These are phyloP conservation scores for Lepidostoma basale DNA, from an alignment of 1,140 invertebrate genomes.

Conservation along the genomic window DNA sequence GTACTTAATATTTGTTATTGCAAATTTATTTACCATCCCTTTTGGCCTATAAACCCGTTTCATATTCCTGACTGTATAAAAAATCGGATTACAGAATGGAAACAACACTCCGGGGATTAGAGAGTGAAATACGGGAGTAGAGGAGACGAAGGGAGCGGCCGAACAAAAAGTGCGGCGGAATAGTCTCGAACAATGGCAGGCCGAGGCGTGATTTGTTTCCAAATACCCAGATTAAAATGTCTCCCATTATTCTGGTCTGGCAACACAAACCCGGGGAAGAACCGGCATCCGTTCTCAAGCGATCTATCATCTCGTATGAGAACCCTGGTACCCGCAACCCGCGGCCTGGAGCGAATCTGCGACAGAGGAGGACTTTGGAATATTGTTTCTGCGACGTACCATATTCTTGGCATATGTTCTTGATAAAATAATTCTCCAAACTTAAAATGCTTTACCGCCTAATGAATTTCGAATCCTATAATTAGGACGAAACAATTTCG, in stretches of 20 bases:
- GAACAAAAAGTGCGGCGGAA: slow-evolving; percentile 17
- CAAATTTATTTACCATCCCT: slow-evolving; percentile 8
- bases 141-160: background rate
- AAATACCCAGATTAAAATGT: slow-evolving; percentile 40
- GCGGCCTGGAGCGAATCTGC: background rate
- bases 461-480: too few species aligned
- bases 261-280: slow-evolving; percentile 4
- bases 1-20: background rate
- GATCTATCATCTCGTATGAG: slow-evolving; percentile 33
- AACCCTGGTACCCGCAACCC: background rate
- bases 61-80: slow-evolving; percentile 10
- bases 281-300: slow-evolving; percentile 24
- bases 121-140: slow-evolving; percentile 13
- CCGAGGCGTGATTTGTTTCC: slow-evolving; percentile 40
- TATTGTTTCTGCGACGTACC: too few species aligned
- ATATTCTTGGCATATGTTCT: too few species aligned
- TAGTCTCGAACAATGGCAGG: slow-evolving; percentile 29
- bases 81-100: slow-evolving; percentile 14
- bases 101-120: slow-evolving; percentile 22
- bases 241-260: slow-evolving; percentile 23
- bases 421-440: too few species aligned
- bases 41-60: background rate
- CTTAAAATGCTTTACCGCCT: too few species aligned
- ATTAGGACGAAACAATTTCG: too few species aligned
- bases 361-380: background rate